Evolutionary conservation across 2,113 vertebrate genomes (phyloP).

Genomic region (Stigmatopora nigra): DNA sequence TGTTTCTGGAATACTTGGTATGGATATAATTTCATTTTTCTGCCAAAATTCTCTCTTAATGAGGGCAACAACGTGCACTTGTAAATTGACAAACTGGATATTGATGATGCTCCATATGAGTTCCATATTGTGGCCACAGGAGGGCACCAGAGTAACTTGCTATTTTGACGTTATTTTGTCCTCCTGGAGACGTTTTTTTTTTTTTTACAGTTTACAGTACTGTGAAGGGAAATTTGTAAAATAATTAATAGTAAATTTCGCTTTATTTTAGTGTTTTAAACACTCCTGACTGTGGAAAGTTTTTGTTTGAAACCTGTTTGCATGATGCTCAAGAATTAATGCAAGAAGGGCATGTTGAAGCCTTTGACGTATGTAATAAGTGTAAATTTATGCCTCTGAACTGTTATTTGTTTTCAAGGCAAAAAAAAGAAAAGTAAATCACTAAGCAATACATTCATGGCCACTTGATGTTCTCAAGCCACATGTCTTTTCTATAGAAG

Average conservation of each 20-base stretch:
- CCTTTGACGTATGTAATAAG: constrained; percentile 62
- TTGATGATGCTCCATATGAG: not conserved
- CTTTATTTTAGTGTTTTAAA: constrained; percentile 30
- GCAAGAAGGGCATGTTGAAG: constrained; percentile 43
- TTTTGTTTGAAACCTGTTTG: constrained; percentile 53
- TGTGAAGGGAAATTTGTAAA: not conserved
- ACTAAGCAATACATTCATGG: constrained; percentile 19
- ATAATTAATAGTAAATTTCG: not conserved
- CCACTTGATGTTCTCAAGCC: constrained; percentile 34
- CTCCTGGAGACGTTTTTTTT: not conserved
- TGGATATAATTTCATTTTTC: not conserved
- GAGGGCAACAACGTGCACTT: not conserved
- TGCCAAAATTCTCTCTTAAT: not conserved
- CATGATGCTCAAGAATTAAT: constrained; percentile 58
- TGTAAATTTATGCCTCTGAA: constrained; percentile 63
- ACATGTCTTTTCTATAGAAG: constrained; percentile 61
- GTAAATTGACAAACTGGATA: not conserved
- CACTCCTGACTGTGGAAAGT: constrained; percentile 40
- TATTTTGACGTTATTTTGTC: not conserved
- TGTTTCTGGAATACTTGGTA: not conserved
- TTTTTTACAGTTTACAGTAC: constrained; percentile 1
- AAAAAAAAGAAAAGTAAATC: constrained; percentile 56
- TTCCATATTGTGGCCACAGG: constrained; percentile 32
- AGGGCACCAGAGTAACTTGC: constrained; percentile 24
- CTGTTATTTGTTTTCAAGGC: constrained; percentile 57